Base-by-base conservation (phyloP, 1,140 invertebrate genomes). In the Leptinotarsa undecemlineata region DNA sequence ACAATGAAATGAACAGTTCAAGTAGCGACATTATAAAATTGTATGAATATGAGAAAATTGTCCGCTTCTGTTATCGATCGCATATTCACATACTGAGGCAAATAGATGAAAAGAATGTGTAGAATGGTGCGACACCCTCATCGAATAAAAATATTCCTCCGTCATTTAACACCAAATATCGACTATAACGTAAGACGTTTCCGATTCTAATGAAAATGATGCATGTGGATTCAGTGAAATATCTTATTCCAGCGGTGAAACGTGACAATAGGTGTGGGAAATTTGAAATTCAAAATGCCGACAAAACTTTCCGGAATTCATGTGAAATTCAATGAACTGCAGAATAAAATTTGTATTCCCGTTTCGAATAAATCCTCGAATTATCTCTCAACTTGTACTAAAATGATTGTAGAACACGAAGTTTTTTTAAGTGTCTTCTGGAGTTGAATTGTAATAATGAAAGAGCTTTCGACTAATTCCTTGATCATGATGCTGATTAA, bases 291-390 rank as follows among this genome's bases (percentile, higher is more conserved):
- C 63, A 23, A 66, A 66, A 66, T 66, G 21, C 21, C 26, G 23
- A 5, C n/a, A 23, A 66, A 66, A 66, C 20, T 66, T 66, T 66
- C 63, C 21, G 63, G 26, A 66, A 66, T 66, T 66, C 63, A 66
- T 66, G 63, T 23, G 26, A 23, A 66, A 66, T 66, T 66, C 63
- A 66, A 66, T 66, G 63, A 66, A 66, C 63, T 66, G 63, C 51
- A 66, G 63, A 15, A 33, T 66, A 66, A 21, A 66, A 66, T 66
- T 66, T 66, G 63, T 66, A 66, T 23, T 66, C 21, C 63, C 60
- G 3, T 62, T 62, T 62, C 60, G 60, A 19, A 62, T 62, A 62
- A 62, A 62, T 19, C 60, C 60, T 62, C 21, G 21, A 62, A 62
- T 62, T 62, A 21, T 62, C 60, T 62, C 21, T 14, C 13, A 62